These are phyloP conservation scores for Hybognathus amarus DNA, from an alignment of 2,797 vertebrate species.

Conservation along the genomic window DNA sequence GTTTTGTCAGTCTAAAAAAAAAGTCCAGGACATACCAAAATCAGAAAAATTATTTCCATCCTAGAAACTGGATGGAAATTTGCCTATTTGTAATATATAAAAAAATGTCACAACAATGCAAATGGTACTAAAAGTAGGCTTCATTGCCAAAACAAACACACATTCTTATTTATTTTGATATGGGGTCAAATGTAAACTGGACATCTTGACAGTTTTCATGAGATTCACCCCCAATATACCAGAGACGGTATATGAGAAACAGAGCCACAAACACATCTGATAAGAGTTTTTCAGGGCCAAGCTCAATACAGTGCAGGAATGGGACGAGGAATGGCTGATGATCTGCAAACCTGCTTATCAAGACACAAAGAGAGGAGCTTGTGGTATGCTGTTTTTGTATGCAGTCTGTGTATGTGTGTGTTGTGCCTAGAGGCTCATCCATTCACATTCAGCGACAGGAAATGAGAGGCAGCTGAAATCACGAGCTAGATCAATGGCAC, in stretches of 20 bases:
- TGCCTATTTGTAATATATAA: no score
- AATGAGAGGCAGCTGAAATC: slow-evolving; percentile 67
- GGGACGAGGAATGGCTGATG: slow-evolving; percentile 34
- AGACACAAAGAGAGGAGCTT: slow-evolving; percentile 52
- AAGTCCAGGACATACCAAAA: not conserved
- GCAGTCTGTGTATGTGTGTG: slow-evolving; percentile 48
- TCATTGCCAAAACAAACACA: not conserved
- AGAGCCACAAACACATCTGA: not conserved
- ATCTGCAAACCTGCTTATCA: slow-evolving; percentile 49
- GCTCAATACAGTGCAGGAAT: slow-evolving; percentile 32
- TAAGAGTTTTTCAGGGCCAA: slow-evolving; percentile 30
- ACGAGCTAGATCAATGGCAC: slow-evolving; percentile 61
- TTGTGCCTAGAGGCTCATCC: slow-evolving; percentile 55
- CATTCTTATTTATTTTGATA: not conserved
- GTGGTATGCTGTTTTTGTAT: slow-evolving; percentile 46
- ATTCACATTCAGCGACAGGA: slow-evolving; percentile 65
- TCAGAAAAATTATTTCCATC: no score
- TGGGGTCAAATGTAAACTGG: not conserved
- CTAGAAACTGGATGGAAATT: not conserved
- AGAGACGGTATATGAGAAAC: not conserved
- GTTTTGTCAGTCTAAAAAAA: slow-evolving; percentile 1
- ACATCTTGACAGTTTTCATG: not conserved
- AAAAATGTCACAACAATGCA: no score
- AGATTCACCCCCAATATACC: not conserved
- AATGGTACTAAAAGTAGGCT: not conserved